These are phyloP conservation scores for Gobio gobio DNA, from an alignment of 2,113 vertebrate species.

Conservation along the genomic window DNA sequence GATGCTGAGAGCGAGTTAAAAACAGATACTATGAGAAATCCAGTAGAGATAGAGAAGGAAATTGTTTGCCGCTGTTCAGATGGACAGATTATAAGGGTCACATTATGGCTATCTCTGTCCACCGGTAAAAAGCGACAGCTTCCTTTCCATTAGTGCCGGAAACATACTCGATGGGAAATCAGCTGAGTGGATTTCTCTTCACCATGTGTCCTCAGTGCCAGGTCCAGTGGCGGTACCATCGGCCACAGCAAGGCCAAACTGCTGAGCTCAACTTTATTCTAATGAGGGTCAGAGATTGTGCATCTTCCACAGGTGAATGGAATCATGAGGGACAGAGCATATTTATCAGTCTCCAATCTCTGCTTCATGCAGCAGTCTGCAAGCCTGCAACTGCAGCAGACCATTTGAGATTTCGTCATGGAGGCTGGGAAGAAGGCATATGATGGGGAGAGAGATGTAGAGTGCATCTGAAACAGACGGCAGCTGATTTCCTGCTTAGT, in stretches of 20 bases:
- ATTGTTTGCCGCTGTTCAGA: conserved; percentile 15
- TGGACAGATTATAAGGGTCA: conserved; percentile 23
- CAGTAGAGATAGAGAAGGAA: background rate
- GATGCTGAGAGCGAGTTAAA: conserved; percentile 9
- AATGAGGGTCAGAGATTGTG: conserved; percentile 27
- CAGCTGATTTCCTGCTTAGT: background rate
- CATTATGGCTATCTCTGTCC: conserved; percentile 23
- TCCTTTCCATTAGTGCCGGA: conserved; percentile 22
- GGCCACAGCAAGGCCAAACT: background rate
- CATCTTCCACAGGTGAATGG: conserved; percentile 11
- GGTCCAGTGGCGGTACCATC: background rate
- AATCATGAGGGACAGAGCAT: conserved; percentile 2
- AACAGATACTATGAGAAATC: background rate
- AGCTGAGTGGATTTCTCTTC: background rate
- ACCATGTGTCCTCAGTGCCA: background rate
- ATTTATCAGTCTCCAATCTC: conserved; percentile 10
- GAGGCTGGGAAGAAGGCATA: background rate
- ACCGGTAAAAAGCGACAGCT: background rate
- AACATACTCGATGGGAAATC: background rate
- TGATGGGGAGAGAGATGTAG: background rate
- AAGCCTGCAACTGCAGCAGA: conserved; percentile 3
- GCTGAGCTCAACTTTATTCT: background rate
- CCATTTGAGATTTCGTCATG: conserved; percentile 6
- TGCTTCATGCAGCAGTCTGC: background rate
- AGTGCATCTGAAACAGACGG: background rate